Percentiles rank a stretch among this genome's conserved stretches.
These are phyloP conservation scores for Protonemura montana DNA, from an alignment of 2,888 invertebrate genomes.

Conservation along the genomic window DNA sequence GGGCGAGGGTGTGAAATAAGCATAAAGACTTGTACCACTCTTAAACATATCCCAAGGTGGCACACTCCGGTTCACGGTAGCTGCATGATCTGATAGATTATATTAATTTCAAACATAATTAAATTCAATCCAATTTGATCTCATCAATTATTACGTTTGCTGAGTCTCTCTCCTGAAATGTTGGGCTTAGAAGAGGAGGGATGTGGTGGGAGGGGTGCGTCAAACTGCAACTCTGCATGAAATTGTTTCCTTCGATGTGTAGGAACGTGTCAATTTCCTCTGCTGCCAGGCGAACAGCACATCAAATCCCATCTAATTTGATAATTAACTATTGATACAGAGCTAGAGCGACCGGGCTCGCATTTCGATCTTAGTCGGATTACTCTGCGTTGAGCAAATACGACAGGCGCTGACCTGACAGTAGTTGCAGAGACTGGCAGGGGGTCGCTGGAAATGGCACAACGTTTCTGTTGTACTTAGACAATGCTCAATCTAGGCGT, in stretches of 20 bases:
- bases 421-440: not conserved
- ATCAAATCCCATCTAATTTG: conserved; percentile 5
- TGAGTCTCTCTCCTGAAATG: not conserved
- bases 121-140: conserved; percentile 33
- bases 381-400: not conserved
- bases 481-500: too few relatives aligned
- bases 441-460: not conserved
- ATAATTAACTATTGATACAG: conserved; percentile 12
- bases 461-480: too few relatives aligned
- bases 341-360: not conserved
- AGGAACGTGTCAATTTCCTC: conserved; percentile 47
- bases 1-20: conserved; percentile 16
- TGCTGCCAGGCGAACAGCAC: not conserved
- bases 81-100: conserved; percentile 34
- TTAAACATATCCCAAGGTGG: not conserved
- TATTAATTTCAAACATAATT: conserved; percentile 41
- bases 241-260: conserved; percentile 42
- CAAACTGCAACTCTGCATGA: conserved; percentile 21
- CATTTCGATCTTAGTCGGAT: not conserved
- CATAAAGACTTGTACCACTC: not conserved
- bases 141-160: conserved; percentile 39
- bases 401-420: not conserved
- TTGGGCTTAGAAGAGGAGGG: not conserved
- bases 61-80: not conserved
- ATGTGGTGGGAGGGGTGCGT: not conserved